phyloP scores from a whole-genome alignment of 1,140 invertebrate species.

The Mya arenaria region DNA sequence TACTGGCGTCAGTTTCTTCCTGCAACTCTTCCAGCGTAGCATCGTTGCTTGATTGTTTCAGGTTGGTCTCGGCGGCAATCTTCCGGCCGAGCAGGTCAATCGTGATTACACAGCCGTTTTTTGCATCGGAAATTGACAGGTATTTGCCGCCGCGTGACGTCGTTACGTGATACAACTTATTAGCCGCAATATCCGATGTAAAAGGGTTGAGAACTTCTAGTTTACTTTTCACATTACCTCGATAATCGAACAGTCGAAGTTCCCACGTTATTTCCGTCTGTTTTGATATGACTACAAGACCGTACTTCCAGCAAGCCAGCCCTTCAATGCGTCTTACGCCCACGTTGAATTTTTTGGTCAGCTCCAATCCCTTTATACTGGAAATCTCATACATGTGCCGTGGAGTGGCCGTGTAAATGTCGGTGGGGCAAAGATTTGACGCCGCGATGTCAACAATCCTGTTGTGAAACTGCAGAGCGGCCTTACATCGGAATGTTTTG shows the following conservation, averaged over 20 bases:
- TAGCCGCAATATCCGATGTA: constrained; percentile 16
- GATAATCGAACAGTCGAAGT: constrained; percentile 30
- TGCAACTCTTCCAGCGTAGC: neutral
- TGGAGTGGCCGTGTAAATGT: constrained; percentile 29
- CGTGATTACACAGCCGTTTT: constrained; percentile 30
- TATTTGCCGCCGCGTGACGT: constrained; percentile 17
- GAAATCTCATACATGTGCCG: constrained; percentile 45
- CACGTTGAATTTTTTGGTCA: constrained; percentile 31
- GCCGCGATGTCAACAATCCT: constrained; percentile 33
- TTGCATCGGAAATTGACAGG: constrained; percentile 22
- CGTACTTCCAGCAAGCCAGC: constrained; percentile 35
- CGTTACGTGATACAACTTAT: constrained; percentile 9
- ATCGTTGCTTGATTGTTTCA: too few species aligned
- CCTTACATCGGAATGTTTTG: constrained; percentile 22
- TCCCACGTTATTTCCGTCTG: constrained; percentile 40
- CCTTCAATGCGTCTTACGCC: constrained; percentile 44
- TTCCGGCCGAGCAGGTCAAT: constrained; percentile 19
- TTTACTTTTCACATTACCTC: constrained; percentile 43
- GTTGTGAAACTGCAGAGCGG: constrained; percentile 41
- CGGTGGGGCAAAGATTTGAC: constrained; percentile 46
- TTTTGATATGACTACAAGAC: constrained; percentile 26
- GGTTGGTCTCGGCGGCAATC: constrained; percentile 12
- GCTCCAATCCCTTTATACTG: neutral
- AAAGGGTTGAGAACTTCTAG: constrained; percentile 44
- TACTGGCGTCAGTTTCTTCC: neutral